Conservation (phyloP, 2,888 invertebrate genomes). For the Salpingus planirostris region DNA sequence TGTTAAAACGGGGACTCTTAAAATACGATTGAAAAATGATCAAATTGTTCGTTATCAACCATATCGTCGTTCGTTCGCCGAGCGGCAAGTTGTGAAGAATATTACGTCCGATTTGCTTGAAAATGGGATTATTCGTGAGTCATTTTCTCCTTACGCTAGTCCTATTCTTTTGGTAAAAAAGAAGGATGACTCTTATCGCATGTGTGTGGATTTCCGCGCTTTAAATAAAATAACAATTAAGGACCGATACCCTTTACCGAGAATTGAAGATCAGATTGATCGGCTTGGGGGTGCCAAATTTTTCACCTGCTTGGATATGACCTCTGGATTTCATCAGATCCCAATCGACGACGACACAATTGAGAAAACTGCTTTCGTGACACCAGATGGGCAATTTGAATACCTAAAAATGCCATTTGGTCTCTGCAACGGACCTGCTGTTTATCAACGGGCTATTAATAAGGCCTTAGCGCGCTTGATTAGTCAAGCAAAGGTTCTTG, state of each 20-base stretch:
- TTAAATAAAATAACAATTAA: slow-evolving; percentile 15
- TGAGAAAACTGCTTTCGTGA: slow-evolving; percentile 1
- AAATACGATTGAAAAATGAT: not conserved
- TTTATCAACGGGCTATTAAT: slow-evolving; percentile 19
- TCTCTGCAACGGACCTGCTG: slow-evolving; percentile 14
- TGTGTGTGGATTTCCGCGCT: slow-evolving; percentile 18
- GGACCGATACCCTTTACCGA: slow-evolving; percentile 16
- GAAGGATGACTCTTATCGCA: slow-evolving; percentile 16
- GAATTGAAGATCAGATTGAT: too few relatives aligned
- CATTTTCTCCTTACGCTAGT: slow-evolving; percentile 19
- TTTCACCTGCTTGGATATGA: slow-evolving; percentile 15
- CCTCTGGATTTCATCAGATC: slow-evolving; percentile 17
- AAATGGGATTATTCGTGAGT: slow-evolving; percentile 13
- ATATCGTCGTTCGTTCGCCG: not conserved
- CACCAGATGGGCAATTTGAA: too few relatives aligned
- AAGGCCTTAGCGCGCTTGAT: slow-evolving; percentile 12
- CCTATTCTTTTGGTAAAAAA: slow-evolving; percentile 18
- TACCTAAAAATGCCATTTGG: slow-evolving; percentile 1
- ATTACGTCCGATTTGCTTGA: not conserved
- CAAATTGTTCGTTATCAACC: not conserved
- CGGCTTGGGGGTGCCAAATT: slow-evolving; percentile 16
- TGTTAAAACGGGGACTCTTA: not conserved
- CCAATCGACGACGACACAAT: slow-evolving; percentile 5
- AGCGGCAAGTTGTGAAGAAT: not conserved
- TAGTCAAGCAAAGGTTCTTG: slow-evolving; percentile 9